Evolutionary conservation across 2,888 invertebrate genomes (phyloP).

Genomic region (Leptopterna dolabrata): DNA sequence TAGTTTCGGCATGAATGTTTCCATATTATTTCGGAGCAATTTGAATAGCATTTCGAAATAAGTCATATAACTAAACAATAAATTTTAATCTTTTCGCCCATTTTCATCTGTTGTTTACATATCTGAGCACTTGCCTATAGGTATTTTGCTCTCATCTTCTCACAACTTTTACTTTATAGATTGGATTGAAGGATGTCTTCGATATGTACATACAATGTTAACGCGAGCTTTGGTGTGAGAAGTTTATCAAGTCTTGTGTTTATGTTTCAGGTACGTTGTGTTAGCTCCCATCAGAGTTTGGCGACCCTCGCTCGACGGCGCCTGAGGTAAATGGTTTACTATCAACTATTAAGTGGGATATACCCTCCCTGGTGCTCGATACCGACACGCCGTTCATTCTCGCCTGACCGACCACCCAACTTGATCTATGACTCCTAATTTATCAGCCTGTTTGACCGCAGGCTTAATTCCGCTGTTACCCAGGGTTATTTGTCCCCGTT

Average conservation of each 20-base stretch:
- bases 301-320: not conserved
- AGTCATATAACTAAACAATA: too few species aligned
- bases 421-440: slow-evolving; percentile 38
- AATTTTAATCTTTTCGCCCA: too few species aligned
- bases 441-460: slow-evolving; percentile 48
- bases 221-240: not conserved
- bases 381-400: not conserved
- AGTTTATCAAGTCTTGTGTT: slow-evolving; percentile 9
- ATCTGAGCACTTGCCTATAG: too few species aligned
- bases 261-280: slow-evolving; percentile 39
- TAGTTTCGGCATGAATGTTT: too few species aligned
- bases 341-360: slow-evolving; percentile 35
- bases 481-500: slow-evolving; percentile 41
- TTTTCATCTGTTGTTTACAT: too few species aligned
- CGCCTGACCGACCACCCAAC: slow-evolving; percentile 1
- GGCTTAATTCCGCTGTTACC: slow-evolving; percentile 42
- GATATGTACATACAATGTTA: too few species aligned
- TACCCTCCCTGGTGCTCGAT: slow-evolving; percentile 14
- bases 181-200: too few species aligned
- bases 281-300: not conserved
- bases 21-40: too few species aligned
- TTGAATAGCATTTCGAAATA: too few species aligned
- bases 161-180: too few species aligned
- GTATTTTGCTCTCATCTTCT: too few species aligned
- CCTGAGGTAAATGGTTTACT: slow-evolving; percentile 22